phyloP scores from a whole-genome alignment of 2,888 invertebrate genomes.

The Adelphocoris suturalis region DNA sequence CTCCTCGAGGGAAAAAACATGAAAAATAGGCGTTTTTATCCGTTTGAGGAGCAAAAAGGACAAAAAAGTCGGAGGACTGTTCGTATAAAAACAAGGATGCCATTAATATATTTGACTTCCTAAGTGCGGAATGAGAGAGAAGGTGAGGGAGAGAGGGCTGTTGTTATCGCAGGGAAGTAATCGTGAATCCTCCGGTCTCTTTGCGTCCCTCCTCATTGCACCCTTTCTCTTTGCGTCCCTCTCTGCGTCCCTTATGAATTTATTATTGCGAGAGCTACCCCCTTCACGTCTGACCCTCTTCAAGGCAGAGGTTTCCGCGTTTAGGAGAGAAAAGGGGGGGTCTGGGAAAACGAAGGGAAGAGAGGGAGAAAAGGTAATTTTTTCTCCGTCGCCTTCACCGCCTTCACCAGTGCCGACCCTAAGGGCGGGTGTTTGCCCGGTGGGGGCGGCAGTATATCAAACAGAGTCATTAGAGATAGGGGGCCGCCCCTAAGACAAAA shows the following conservation, averaged over 20 bases:
- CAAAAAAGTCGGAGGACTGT: background rate
- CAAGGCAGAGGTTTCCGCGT: slow-evolving; percentile 54
- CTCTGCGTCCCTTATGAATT: slow-evolving; percentile 65
- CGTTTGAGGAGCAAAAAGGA: slow-evolving; percentile 10
- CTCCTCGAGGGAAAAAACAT: background rate
- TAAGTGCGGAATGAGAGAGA: slow-evolving; percentile 6
- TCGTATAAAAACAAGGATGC: slow-evolving; percentile 58
- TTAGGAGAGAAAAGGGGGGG: slow-evolving; percentile 49
- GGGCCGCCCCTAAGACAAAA: slow-evolving; percentile 65
- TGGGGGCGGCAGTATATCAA: slow-evolving; percentile 69
- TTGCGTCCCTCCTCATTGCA: slow-evolving; percentile 44
- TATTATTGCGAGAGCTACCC: slow-evolving; percentile 56
- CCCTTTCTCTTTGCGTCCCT: slow-evolving; percentile 59
- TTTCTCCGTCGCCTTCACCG: slow-evolving; percentile 24
- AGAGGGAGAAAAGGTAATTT: slow-evolving; percentile 49
- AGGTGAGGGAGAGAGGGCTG: background rate
- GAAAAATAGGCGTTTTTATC: slow-evolving; percentile 39
- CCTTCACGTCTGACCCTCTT: slow-evolving; percentile 54
- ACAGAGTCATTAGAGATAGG: slow-evolving; percentile 70
- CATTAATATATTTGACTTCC: slow-evolving; percentile 65
- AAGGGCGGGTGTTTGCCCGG: background rate
- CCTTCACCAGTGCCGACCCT: background rate
- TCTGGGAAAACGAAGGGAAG: background rate
- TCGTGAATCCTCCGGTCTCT: slow-evolving; percentile 52
- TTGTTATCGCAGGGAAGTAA: slow-evolving; percentile 65